These are phyloP conservation scores for Drosophila nasuta DNA, from an alignment of 1,140 invertebrate species.

Conservation along the genomic window DNA sequence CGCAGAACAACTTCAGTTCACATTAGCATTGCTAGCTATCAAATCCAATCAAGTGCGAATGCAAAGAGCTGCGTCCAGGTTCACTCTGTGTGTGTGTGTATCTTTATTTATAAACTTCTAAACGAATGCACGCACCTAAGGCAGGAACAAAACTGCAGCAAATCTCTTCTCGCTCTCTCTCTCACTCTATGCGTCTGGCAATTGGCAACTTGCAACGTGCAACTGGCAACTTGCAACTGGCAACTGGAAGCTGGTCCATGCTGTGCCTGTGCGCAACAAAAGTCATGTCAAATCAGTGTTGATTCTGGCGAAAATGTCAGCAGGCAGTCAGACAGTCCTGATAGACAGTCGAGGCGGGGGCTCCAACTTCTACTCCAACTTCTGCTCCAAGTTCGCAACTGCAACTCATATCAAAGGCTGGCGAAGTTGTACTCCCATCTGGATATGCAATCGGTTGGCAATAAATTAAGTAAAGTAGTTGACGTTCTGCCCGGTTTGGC, in stretches of 20 bases:
- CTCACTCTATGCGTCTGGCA: background rate
- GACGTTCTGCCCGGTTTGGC: conserved; percentile 63
- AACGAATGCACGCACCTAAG: conserved; percentile 78
- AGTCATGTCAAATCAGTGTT: conserved; percentile 81
- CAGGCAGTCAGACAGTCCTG: conserved; percentile 64
- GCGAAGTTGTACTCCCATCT: conserved; percentile 13
- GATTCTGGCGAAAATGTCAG: conserved; percentile 80
- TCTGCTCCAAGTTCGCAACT: conserved; percentile 14
- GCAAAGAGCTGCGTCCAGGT: conserved; percentile 53
- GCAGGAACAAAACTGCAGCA: background rate
- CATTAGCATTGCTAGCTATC: conserved; percentile 74
- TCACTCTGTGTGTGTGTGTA: conserved; percentile 17
- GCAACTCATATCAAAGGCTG: conserved; percentile 33
- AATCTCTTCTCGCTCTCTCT: background rate
- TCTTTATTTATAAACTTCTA: conserved; percentile 81
- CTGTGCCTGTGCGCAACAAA: conserved; percentile 67
- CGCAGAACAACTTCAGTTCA: conserved; percentile 43
- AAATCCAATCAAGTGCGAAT: conserved; percentile 77
- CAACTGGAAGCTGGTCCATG: conserved; percentile 59
- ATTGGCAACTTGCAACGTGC: conserved; percentile 2
- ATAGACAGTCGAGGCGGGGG: conserved; percentile 10
- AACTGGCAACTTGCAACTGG: conserved; percentile 14
- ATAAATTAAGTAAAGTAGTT: conserved; percentile 78
- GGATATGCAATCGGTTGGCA: conserved; percentile 71
- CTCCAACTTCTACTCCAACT: conserved; percentile 3